Evolutionary conservation across 2,888 invertebrate species (phyloP), one percentile per base, ranked within the genome.

Genomic region (Pocota personata): DNA sequence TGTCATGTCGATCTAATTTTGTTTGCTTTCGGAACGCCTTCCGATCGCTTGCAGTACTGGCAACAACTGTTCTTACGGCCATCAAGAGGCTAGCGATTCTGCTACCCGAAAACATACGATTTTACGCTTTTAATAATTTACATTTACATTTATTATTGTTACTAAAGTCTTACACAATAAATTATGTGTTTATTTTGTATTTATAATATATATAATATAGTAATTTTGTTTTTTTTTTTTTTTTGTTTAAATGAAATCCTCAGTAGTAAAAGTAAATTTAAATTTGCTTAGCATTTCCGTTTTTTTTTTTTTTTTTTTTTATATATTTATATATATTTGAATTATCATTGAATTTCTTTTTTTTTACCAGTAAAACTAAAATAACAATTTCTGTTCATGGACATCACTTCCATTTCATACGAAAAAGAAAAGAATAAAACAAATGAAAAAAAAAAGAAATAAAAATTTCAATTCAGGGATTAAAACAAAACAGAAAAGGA

Each of bases 71-170:
- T 24, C 24, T 24, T 24, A 3, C 2, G 4, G 4, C 24, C 24
- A 24, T 24, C 24, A 24, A 24, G 4, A 24, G 24, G 4, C 24
- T 4, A 24, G 24, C 24, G 24, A 3, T 24, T 24, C 4, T 2
- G 35, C 1, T 10, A 10, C 1, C 8, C 35, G 10, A 35, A 46
- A 46, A 46, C 46, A 7, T 43, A 57, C 16, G 46, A 6, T 0
- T 37, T 43, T 58, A 60, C 58, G 71, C 77, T 58, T 73, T 79
- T 73, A 79, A 77, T 82, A 80, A 77, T 86, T 82, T 80, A 86
- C 80, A 78, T 62, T 71, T 78, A 62, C 62, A 82, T 82, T 86
- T 86, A 77, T 86, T 86, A 86, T 86, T 84, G 75, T 86, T 77
- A 86, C 82, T 86, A 82, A 86, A 82, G 48, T 84, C 82, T 82